Evolutionary conservation across 2,888 invertebrate species (phyloP).

Genomic region (Meandrusa payeni): DNA sequence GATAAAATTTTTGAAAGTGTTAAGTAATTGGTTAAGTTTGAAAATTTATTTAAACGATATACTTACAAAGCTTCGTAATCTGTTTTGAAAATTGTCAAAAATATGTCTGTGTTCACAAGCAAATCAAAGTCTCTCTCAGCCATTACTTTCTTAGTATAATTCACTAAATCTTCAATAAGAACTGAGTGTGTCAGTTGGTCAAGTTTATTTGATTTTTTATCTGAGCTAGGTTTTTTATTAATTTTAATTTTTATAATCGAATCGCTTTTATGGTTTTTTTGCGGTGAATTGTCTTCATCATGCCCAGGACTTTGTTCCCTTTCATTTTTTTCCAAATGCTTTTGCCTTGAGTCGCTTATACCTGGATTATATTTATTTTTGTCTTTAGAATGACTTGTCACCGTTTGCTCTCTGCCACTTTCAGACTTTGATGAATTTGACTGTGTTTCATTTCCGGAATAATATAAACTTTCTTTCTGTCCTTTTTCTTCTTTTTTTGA

Average conservation of each 20-base stretch:
- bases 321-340: no score
- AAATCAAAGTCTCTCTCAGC: conserved; percentile 8
- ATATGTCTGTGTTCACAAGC: not conserved
- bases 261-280: not conserved
- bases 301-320: no score
- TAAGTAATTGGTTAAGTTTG: no score
- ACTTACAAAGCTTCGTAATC: conserved; percentile 8
- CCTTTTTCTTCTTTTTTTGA: no score
- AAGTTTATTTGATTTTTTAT: not conserved
- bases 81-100: not conserved
- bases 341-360: not conserved
- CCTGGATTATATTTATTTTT: not conserved
- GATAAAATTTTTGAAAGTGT: no score
- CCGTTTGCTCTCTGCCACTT: not conserved
- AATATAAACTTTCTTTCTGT: no score
- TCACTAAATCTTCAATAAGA: not conserved
- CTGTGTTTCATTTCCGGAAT: no score
- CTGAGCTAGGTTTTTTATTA: not conserved
- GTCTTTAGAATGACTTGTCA: not conserved
- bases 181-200: not conserved
- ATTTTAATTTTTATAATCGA: not conserved
- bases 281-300: not conserved
- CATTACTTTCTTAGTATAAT: conserved; percentile 9
- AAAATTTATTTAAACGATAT: not conserved
- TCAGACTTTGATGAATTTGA: not conserved